Evolutionary conservation across 2,113 vertebrate genomes (phyloP), one percentile per base, ranked within the genome.

Genomic region (Thomomys bottae): DNA sequence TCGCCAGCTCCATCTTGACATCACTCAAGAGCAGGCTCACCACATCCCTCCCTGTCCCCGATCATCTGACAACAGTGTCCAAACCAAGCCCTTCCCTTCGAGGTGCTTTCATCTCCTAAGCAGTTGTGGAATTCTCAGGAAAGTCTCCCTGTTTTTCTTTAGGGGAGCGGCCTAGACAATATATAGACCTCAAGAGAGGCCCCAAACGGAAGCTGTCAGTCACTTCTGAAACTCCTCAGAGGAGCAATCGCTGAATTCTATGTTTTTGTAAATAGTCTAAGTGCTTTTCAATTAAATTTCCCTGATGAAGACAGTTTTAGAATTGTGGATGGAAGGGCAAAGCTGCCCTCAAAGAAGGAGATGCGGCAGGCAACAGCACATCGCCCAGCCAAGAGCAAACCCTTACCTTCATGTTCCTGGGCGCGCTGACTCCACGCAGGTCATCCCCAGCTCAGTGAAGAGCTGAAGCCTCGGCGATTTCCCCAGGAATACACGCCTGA

Each of bases 331-430:
- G 34, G 14, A n/a, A 12, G 7, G 70, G 6, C 9, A 30, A 66
- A 81, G 63, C 7, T 7, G 10, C 10, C 59, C 1, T 18, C 6
- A 15, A 11, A 59, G 34, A 84, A 36, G 38, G 18, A 9, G 18
- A 1, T 3, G 54, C 5, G 30, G 3, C 11, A 0, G 28, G 24
- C 38, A 28, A 40, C 5, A 38, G 10, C n/a, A 49, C 6, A 8
- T 3, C 4, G 8, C 4, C 9, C 34, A 42, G 24, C 21, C 4
- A 42, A 63, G 23, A 42, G 11, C 4, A 10, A 26, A 18, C 9
- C 18, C 7, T 30, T 11, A 49, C 11, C 7, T 12, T 0, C 2
- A 1, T 0, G 63, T 34, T 34, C 28, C 20, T 38, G 1, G 24
- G 20, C 7, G 24, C 3, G 9, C 67, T 59, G 49, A 38, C 15